Evolutionary conservation across 2,888 invertebrate species (phyloP).

Genomic region (Lasius fuliginosus): DNA sequence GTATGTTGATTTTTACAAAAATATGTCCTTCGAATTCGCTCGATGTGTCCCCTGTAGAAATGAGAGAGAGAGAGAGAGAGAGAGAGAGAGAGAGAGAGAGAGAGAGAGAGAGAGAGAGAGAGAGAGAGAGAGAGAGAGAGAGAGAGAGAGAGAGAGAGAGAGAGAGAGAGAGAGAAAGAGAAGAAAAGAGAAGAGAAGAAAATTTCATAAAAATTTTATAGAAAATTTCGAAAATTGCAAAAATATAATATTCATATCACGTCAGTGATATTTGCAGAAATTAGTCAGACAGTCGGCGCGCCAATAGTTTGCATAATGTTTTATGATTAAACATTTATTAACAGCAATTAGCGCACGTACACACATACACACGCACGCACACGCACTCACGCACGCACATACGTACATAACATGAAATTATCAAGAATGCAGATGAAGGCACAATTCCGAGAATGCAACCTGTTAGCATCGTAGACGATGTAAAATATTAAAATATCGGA

Average conservation of each 20-base stretch:
- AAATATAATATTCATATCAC: neutral
- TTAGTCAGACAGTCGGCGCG: conserved; percentile 16
- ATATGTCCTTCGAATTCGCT: neutral
- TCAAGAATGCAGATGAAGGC: neutral
- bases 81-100: neutral
- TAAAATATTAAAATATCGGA: conserved; percentile 6
- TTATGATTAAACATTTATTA: conserved; percentile 24
- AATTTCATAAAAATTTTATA: too few species aligned
- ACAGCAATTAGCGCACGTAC: conserved; percentile 8
- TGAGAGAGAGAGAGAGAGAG: neutral
- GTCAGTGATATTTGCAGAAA: conserved; percentile 14
- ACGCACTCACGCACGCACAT: too few species aligned
- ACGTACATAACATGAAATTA: conserved; percentile 4
- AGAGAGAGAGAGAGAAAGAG: too few species aligned
- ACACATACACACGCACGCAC: too few species aligned
- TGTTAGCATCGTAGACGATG: neutral
- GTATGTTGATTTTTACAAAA: conserved; percentile 7
- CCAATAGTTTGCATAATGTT: conserved; percentile 1
- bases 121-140: neutral
- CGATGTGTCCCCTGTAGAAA: neutral
- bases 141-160: too few species aligned
- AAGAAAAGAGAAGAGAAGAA: too few species aligned
- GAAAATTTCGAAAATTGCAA: neutral
- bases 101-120: too few species aligned
- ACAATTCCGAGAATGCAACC: neutral